Base-by-base conservation (phyloP, 2,113 vertebrate species). In the Corythornis madagascariensis region DNA sequence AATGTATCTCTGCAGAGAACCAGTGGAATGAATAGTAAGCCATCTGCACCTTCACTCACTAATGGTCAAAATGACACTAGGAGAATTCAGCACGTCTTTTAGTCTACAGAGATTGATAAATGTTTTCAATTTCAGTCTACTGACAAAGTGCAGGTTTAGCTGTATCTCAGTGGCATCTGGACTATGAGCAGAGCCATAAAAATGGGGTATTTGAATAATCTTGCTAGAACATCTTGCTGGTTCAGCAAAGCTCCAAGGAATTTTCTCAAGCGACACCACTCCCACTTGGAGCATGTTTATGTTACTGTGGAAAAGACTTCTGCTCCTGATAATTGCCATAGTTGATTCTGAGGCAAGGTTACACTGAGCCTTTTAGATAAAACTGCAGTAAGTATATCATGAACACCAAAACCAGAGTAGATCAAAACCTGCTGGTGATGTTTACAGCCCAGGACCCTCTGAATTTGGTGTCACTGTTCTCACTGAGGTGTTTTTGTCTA, bases 91-190 rank as follows among this genome's bases (percentile, higher is more conserved):
- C 67, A 64, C 3, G 28, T 89, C 85, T 92, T 89, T 93, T 67
- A 71, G 48, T 88, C 82, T 86, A 88, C 69, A 45, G 82, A 94
- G 94, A 94, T 94, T 94, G 89, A 92, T 92, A 94, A 94, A 93
- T 0, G 24, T 83, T 94, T 96, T 93, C 92, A 96, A 89, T 96
- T 96, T 92, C 89, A 92, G 61, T 33, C 71, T 79, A 70, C 89
- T 45, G 40, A 93, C 82, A 88, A 95, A 93, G 72, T 74, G 92
- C 86, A 88, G 87, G 87, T 96, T 91, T 96, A 85, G 91, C 96
- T 95, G 81, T 95, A 89, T 92, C 87, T 93, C 82, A 80, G 82
- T 94, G 94, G 92, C 94, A 95, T 94, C 94, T 92, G 96, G 89
- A 75, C 91, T 92, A 77, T 26, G 89, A 91, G 87, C 84, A 95